A percentile compares a stretch with the other conserved stretches of the same genome.
These are phyloP conservation scores for Poecilia latipinna DNA, from an alignment of 2,113 vertebrate species.

Conservation along the genomic window DNA sequence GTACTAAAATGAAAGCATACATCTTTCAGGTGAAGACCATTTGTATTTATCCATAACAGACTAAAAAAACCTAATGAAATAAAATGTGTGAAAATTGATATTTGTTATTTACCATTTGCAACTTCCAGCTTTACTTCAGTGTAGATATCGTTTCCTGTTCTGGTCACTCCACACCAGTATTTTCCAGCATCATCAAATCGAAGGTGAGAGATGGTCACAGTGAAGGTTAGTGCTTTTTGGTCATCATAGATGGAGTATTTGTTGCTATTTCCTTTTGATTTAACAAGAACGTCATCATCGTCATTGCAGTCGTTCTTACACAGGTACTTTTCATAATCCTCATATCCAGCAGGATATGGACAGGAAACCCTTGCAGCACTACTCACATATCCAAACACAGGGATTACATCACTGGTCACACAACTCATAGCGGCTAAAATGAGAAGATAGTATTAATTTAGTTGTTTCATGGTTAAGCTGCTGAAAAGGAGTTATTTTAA, in stretches of 20 bases:
- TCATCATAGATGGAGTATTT: conserved; percentile 11
- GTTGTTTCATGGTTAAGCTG: no score
- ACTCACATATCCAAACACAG: conserved; percentile 26
- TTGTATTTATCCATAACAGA: no score
- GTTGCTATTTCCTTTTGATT: no score
- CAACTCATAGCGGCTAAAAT: conserved; percentile 11
- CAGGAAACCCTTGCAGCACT: conserved; percentile 17
- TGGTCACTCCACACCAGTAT: conserved; percentile 54
- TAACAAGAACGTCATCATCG: conserved; percentile 35
- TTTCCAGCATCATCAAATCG: not conserved
- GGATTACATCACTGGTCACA: conserved; percentile 20
- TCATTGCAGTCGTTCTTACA: conserved; percentile 26
- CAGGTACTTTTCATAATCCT: conserved; percentile 47
- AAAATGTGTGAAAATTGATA: not conserved
- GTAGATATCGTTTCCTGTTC: conserved; percentile 15
- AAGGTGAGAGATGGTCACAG: conserved; percentile 22
- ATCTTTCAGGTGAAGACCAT: no score
- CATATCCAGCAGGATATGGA: not conserved
- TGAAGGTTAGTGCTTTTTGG: not conserved
- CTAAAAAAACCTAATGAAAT: not conserved
- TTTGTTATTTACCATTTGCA: conserved; percentile 4
- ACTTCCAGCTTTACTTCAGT: conserved; percentile 33
- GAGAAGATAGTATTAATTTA: not conserved
- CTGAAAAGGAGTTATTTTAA: no score
- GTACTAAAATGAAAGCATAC: no score